phyloP scores from a whole-genome alignment of 2,888 invertebrate species.

The Craniophora ligustri region DNA sequence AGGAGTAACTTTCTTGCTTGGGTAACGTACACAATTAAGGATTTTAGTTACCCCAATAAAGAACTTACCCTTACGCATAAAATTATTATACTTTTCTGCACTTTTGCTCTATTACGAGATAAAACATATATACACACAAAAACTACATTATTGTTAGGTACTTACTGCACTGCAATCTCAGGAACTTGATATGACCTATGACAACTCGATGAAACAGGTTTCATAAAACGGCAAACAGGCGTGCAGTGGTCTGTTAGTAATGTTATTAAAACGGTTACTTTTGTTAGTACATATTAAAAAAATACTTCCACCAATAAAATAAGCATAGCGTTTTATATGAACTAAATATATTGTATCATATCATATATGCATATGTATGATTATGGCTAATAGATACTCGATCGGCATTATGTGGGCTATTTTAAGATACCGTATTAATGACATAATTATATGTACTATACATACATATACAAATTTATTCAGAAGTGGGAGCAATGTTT shows the following conservation, averaged over 20 bases:
- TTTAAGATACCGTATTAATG: neutral
- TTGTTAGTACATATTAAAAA: constrained; percentile 41
- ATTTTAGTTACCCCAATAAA: no score
- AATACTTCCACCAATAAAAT: constrained; percentile 35
- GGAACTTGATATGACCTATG: constrained; percentile 82
- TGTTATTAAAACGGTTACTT: constrained; percentile 64
- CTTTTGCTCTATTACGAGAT: constrained; percentile 2
- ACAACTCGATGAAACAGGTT: constrained; percentile 77
- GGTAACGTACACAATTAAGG: no score
- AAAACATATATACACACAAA: constrained; percentile 2
- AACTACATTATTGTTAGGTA: constrained; percentile 55
- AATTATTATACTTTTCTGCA: no score
- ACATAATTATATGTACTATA: neutral
- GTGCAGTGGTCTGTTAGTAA: constrained; percentile 87
- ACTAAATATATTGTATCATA: no score
- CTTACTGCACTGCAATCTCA: constrained; percentile 86
- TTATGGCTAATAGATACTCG: constrained; percentile 1
- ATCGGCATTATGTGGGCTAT: constrained; percentile 29
- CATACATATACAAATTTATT: no score
- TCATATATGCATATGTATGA: constrained; percentile 1
- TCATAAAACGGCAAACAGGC: constrained; percentile 88
- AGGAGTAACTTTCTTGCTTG: no score
- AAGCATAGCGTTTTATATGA: no score
- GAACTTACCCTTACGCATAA: no score
- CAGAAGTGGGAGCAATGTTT: no score